These are phyloP conservation scores for Nothoprocta perdicaria DNA, from an alignment of 2,113 vertebrate genomes.

Conservation along the genomic window DNA sequence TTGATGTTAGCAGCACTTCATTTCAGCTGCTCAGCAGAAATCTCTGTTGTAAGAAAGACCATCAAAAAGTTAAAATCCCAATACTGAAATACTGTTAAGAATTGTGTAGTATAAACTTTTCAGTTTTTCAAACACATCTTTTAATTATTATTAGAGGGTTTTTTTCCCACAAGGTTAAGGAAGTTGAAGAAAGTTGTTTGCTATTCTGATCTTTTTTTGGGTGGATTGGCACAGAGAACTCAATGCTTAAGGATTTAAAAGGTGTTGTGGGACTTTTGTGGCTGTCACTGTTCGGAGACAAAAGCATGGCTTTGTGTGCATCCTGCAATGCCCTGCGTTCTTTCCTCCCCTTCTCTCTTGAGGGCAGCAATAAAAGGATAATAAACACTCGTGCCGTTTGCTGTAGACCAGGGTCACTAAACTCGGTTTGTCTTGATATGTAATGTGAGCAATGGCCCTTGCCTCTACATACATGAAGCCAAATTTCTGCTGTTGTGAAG, in stretches of 20 bases:
- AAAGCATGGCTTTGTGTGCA: background rate
- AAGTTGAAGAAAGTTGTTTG: background rate
- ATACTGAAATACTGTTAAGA: background rate
- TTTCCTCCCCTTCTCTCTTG: background rate
- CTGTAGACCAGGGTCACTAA: background rate
- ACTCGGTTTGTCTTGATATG: background rate
- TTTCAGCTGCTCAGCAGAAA: background rate
- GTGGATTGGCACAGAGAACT: background rate
- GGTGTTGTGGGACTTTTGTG: background rate
- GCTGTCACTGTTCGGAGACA: background rate
- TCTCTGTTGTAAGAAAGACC: background rate
- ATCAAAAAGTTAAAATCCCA: background rate
- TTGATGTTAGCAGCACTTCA: background rate
- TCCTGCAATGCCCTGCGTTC: fast-evolving
- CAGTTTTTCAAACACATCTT: background rate
- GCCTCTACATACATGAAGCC: background rate
- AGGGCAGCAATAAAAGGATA: background rate
- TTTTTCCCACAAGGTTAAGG: background rate
- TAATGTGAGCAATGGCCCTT: background rate
- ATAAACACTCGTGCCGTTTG: background rate
- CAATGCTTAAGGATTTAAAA: background rate
- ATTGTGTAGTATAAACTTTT: background rate
- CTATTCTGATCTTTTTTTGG: background rate
- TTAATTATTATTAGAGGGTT: background rate
- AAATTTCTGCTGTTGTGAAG: background rate